Evolutionary conservation across 2,888 invertebrate species (phyloP), one percentile per base, ranked within the genome.

Genomic region (Cataglyphis cursor): DNA sequence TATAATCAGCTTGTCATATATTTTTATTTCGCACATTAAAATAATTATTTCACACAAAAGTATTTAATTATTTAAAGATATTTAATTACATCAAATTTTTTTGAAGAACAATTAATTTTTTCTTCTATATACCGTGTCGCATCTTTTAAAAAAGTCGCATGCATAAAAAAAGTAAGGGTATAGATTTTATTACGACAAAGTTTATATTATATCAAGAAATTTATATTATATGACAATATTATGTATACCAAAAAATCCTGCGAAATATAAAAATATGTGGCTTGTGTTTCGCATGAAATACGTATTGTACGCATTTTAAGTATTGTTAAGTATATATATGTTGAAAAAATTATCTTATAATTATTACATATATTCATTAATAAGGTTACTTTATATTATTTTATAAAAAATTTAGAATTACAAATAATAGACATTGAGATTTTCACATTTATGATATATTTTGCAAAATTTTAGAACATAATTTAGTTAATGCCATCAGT

Each of bases 191-290:
- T 64, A 64, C 64, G 10, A 62, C 31, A 64, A 64, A 51, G 64
- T 64, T 75, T 64, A 62, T 15, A 24, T 59, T 24, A 15, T 59
- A 24, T 38, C 0, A 9, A 38, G 38, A 10, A 9, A 38, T 10
- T 38, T 38, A 44, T 41, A 73, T 72, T 35, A 24, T 41, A 38
- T 72, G 59, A 24, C 18, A 64, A 64, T 75, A 75, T 75, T 75
- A 75, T 35, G 61, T 74, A 9, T 15, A 64, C 2, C 18, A 48
- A 75, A 64, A 35, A 64, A 74, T 9, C 38, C 21, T 35, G 64
- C 10, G n/a, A 64, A 75, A 64, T 64, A n/a, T 21, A 48, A 44
- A 74, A 57, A 44, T 62, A 35, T 21, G 18, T 35, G 44, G 5
- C 62, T 64, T 41, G 24, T 73, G 24, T 57, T 57, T 0, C 9